phyloP scores from a whole-genome alignment of 2,888 invertebrate genomes.

The Cerastis leucographa region DNA sequence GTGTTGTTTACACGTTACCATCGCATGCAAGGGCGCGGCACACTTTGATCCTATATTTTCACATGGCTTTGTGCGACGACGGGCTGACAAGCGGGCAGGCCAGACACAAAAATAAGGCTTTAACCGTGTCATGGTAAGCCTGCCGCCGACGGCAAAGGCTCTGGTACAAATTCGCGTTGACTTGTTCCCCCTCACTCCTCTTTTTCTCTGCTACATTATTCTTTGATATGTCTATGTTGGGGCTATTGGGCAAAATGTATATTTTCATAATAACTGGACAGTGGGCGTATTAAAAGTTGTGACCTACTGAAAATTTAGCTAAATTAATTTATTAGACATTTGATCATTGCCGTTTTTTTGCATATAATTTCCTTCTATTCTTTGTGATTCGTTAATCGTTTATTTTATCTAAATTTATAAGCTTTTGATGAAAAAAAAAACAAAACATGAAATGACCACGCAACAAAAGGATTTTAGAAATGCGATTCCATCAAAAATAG shows the following conservation, averaged over 20 bases:
- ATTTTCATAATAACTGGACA: conserved; percentile 11
- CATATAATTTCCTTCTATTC: background rate
- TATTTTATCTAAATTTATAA: no score
- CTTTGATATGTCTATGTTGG: conserved; percentile 71
- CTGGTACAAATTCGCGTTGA: conserved; percentile 88
- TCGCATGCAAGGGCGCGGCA: conserved; percentile 80
- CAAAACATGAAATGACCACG: conserved; percentile 28
- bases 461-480: conserved; percentile 57
- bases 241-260: conserved; percentile 21
- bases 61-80: conserved; percentile 89
- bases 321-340: background rate
- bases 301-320: background rate
- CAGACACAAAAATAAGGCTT: conserved; percentile 90
- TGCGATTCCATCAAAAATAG: conserved; percentile 71
- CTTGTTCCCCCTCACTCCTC: conserved; percentile 80
- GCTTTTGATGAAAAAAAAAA: no score
- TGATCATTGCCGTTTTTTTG: background rate
- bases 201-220: conserved; percentile 76
- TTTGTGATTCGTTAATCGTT: background rate
- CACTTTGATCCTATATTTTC: conserved; percentile 90
- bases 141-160: conserved; percentile 90
- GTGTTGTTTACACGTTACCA: conserved; percentile 79
- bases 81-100: conserved; percentile 89
- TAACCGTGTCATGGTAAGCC: conserved; percentile 90
- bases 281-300: background rate